A percentile compares a stretch with the other conserved stretches of the same genome.
Conservation (phyloP, 1,140 invertebrate genomes). For the Cherax destructor region DNA sequence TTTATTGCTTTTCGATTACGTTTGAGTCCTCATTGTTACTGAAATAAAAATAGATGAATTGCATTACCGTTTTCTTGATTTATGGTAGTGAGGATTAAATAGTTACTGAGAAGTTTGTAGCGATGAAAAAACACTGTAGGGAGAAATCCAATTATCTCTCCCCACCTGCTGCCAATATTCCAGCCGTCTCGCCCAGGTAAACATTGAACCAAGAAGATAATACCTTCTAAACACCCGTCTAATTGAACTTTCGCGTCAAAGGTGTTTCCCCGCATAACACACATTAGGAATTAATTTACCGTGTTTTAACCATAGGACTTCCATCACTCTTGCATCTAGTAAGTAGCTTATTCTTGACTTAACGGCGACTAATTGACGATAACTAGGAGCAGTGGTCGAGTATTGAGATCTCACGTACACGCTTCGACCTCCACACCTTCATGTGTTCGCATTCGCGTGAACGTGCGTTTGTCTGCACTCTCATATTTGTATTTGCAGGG, state of each 20-base stretch:
- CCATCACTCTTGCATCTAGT: background rate
- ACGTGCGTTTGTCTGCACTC: too few species aligned
- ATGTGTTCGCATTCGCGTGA: too few species aligned
- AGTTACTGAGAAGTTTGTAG: too few species aligned
- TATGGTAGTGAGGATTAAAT: too few species aligned
- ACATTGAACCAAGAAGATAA: slow-evolving; percentile 28
- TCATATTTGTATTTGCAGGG: too few species aligned
- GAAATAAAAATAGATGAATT: background rate
- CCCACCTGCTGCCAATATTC: too few species aligned
- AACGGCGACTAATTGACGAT: slow-evolving; percentile 31
- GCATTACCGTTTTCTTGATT: background rate
- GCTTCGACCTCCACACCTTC: background rate
- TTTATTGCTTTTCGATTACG: slow-evolving; percentile 7
- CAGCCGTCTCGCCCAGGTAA: background rate
- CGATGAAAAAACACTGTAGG: too few species aligned
- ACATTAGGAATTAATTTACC: background rate
- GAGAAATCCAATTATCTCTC: too few species aligned
- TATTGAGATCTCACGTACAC: background rate
- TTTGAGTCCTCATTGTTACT: background rate
- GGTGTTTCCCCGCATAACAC: background rate
- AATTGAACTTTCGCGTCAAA: slow-evolving; percentile 15
- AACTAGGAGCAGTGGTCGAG: background rate
- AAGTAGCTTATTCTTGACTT: slow-evolving; percentile 11
- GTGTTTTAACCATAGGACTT: background rate
- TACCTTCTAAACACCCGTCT: slow-evolving; percentile 16